Percentiles rank a stretch among this genome's conserved stretches.
Conservation (phyloP, 2,888 invertebrate genomes). For the Cacoxenus indagator region DNA sequence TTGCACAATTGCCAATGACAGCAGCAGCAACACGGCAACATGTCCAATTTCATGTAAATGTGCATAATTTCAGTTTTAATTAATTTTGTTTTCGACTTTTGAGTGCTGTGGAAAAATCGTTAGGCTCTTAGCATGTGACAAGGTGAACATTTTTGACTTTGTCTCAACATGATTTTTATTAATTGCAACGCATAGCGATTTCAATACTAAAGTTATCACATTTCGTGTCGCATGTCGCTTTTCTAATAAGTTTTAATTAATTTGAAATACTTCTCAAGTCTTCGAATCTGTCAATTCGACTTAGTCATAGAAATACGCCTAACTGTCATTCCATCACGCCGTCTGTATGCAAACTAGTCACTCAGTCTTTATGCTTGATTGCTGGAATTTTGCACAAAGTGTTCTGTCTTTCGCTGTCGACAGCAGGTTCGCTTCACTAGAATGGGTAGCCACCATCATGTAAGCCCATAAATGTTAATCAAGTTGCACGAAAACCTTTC, state of each 20-base stretch:
- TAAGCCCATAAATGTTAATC: too few species aligned
- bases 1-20: constrained; percentile 13
- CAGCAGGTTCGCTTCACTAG: too few species aligned
- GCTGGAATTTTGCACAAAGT: too few species aligned
- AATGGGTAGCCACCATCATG: too few species aligned
- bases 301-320: too few species aligned
- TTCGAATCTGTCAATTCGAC: too few species aligned
- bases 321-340: background rate
- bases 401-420: too few species aligned
- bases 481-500: too few species aligned
- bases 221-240: background rate
- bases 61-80: background rate
- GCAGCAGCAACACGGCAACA: constrained; percentile 7
- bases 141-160: constrained; percentile 32
- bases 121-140: constrained; percentile 19
- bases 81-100: background rate
- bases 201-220: constrained; percentile 5
- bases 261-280: background rate
- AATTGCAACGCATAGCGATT: constrained; percentile 23
- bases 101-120: background rate
- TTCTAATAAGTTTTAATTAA: constrained; percentile 3
- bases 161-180: constrained; percentile 32
- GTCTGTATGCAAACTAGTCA: too few species aligned
- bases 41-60: constrained; percentile 15
- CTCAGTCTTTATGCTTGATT: too few species aligned